Conservation (phyloP, 1,140 invertebrate genomes). For the Drosophila ficusphila region DNA sequence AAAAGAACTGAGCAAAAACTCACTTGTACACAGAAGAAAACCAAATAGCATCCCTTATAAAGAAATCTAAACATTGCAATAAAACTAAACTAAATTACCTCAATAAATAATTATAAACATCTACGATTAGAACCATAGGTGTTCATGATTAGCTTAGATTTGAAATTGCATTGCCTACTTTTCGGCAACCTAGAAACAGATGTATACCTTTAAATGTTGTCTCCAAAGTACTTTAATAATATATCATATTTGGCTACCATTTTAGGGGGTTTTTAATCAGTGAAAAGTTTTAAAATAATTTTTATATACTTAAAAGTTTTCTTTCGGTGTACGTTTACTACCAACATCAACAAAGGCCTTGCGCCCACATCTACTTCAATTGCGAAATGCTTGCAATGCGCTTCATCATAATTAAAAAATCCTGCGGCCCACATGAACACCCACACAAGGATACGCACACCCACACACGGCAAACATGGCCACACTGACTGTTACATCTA, state of each 20-base stretch:
- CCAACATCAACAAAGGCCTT: conserved; percentile 27
- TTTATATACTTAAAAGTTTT: not conserved
- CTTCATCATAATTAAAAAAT: conserved; percentile 70
- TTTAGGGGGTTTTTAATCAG: too few relatives aligned
- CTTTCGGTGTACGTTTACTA: conserved; percentile 5
- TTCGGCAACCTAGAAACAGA: too few relatives aligned
- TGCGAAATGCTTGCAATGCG: conserved; percentile 47
- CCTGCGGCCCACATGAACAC: conserved; percentile 27
- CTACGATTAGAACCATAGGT: too few relatives aligned
- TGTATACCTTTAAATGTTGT: too few relatives aligned
- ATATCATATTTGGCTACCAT: too few relatives aligned
- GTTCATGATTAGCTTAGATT: not conserved
- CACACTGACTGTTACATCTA: conserved; percentile 4
- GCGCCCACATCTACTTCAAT: conserved; percentile 57
- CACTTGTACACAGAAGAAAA: not conserved
- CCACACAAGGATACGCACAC: conserved; percentile 1
- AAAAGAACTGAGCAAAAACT: conserved; percentile 19
- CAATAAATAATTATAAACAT: too few relatives aligned
- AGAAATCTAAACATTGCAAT: not conserved
- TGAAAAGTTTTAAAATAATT: not conserved
- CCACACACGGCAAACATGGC: conserved; percentile 10
- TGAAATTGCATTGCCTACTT: not conserved
- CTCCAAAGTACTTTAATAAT: too few relatives aligned
- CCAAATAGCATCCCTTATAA: too few relatives aligned
- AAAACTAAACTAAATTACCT: too few relatives aligned